Evolutionary conservation across 2,888 invertebrate genomes (phyloP).

Genomic region (Chorisops tibialis): DNA sequence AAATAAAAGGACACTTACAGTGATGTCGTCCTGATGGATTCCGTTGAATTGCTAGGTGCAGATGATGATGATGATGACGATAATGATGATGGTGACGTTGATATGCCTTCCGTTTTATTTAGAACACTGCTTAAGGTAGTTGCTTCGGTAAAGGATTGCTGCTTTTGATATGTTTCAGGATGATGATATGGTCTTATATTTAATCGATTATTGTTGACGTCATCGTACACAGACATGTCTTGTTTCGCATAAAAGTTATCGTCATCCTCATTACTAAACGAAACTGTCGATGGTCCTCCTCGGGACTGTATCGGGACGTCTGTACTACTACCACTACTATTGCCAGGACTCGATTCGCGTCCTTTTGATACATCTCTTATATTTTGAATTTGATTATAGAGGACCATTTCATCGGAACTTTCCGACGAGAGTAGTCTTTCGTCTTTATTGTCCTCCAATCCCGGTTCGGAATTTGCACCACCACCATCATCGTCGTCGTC

Average conservation of each 20-base stretch:
- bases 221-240: constrained; percentile 51
- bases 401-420: constrained; percentile 1
- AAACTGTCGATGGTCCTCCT: background rate
- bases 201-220: constrained; percentile 51
- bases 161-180: constrained; percentile 43
- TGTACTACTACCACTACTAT: background rate
- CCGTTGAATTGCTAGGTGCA: constrained; percentile 16
- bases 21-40: constrained; percentile 19
- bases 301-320: background rate
- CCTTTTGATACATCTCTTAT: background rate
- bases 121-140: background rate
- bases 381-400: constrained; percentile 4
- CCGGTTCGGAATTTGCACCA: constrained; percentile 1
- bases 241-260: constrained; percentile 46
- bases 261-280: constrained; percentile 25
- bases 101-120: constrained; percentile 3
- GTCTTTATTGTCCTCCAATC: constrained; percentile 17
- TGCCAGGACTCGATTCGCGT: background rate
- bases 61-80: background rate
- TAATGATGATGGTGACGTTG: background rate
- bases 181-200: constrained; percentile 45
- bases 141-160: background rate
- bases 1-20: constrained; percentile 26
- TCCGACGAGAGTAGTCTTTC: background rate
- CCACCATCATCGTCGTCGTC: constrained; percentile 8